Conservation (phyloP, 2,113 vertebrate genomes). For the Amphiprion ocellaris region DNA sequence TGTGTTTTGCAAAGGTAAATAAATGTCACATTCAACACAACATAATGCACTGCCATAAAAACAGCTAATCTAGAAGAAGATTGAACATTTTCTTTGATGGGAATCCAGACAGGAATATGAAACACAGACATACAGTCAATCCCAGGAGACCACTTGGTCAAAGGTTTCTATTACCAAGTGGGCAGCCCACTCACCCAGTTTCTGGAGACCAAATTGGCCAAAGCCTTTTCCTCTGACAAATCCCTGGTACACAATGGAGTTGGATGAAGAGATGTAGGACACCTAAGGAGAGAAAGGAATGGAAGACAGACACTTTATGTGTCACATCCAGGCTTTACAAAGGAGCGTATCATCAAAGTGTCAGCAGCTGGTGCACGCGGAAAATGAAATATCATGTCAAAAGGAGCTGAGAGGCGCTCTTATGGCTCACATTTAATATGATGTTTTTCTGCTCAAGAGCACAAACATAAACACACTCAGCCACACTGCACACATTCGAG, state of each 20-base stretch:
- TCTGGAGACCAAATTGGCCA: slow-evolving; percentile 98
- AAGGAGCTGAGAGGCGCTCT: slow-evolving; percentile 67
- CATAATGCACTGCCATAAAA: slow-evolving; percentile 9
- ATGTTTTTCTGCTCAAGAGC: slow-evolving; percentile 55
- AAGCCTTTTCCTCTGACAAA: slow-evolving; percentile 97
- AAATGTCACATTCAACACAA: slow-evolving; percentile 18
- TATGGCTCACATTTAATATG: slow-evolving; percentile 78
- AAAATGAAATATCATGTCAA: slow-evolving; percentile 78
- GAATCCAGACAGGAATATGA: background rate
- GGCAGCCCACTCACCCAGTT: slow-evolving; percentile 88
- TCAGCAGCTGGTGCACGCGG: slow-evolving; percentile 64
- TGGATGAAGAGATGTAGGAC: slow-evolving; percentile 92
- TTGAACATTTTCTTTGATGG: slow-evolving; percentile 9
- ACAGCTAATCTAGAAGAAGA: slow-evolving; percentile 1
- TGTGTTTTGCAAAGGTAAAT: slow-evolving; percentile 33
- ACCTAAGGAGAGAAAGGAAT: slow-evolving; percentile 85
- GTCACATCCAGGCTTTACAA: slow-evolving; percentile 70
- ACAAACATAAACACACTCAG: slow-evolving; percentile 18
- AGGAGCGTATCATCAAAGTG: slow-evolving; percentile 75
- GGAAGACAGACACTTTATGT: slow-evolving; percentile 68
- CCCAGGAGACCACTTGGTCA: background rate
- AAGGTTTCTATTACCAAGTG: slow-evolving; percentile 27
- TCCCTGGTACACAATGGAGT: slow-evolving; percentile 97
- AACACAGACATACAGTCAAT: background rate
- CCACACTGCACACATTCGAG: background rate